Evolutionary conservation across 2,113 vertebrate species (phyloP).

Genomic region (Thalassarche chlororhynchos): DNA sequence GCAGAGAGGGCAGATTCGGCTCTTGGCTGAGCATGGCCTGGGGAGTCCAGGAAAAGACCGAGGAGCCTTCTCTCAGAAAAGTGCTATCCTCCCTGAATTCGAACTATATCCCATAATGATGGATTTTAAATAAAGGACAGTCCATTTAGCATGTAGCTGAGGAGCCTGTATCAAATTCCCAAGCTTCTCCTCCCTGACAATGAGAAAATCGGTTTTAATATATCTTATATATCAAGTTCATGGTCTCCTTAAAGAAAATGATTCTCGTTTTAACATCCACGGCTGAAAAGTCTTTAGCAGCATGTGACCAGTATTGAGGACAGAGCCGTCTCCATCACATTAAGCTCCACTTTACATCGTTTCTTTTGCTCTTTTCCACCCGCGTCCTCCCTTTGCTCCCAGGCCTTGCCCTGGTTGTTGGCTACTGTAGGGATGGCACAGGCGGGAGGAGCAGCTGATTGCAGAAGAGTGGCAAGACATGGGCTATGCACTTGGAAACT

Average conservation of each 20-base stretch:
- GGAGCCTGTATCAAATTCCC: neutral
- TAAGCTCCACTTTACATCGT: rapidly evolving
- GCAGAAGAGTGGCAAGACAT: neutral
- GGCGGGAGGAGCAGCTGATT: neutral
- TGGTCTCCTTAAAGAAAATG: neutral
- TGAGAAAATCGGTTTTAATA: neutral
- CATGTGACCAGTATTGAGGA: neutral
- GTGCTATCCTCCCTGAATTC: neutral
- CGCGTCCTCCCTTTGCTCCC: rapidly evolving
- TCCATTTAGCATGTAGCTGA: neutral
- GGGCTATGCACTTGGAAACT: neutral
- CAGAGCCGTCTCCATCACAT: neutral
- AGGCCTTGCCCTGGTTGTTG: neutral
- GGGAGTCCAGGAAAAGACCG: neutral
- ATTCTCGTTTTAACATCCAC: neutral
- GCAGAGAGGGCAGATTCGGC: neutral
- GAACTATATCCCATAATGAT: neutral
- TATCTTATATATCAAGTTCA: neutral
- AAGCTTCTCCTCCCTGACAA: neutral
- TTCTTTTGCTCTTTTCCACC: neutral
- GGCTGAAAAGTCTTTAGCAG: neutral
- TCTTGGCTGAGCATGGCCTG: neutral
- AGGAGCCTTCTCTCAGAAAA: neutral
- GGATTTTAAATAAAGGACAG: neutral
- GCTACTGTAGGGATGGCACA: neutral